Evolutionary conservation across 1,140 invertebrate genomes (phyloP).

Genomic region (Drosophila rufa): DNA sequence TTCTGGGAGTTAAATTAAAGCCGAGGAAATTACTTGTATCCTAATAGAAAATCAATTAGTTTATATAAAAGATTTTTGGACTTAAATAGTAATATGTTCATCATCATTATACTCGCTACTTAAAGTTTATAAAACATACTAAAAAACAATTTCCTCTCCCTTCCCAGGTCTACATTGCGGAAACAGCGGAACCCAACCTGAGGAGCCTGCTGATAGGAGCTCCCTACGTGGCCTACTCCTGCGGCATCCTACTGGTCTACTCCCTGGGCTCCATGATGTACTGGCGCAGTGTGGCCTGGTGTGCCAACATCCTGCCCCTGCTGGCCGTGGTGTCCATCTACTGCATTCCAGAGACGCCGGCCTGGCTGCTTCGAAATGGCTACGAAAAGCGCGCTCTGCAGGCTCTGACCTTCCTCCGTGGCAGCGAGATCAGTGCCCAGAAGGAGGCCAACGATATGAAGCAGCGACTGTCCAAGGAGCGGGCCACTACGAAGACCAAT

Average conservation of each 20-base stretch:
- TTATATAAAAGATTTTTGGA: too few relatives aligned
- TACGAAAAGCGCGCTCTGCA: slow-evolving; percentile 88
- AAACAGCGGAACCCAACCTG: slow-evolving; percentile 89
- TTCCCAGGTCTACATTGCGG: slow-evolving; percentile 89
- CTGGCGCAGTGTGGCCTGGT: slow-evolving; percentile 89
- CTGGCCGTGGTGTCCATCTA: slow-evolving; percentile 87
- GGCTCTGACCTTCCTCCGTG: slow-evolving; percentile 89
- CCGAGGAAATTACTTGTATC: too few relatives aligned
- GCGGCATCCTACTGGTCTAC: slow-evolving; percentile 91
- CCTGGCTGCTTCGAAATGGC: slow-evolving; percentile 88
- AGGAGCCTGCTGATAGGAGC: slow-evolving; percentile 89
- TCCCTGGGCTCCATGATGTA: slow-evolving; percentile 87
- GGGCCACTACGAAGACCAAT: slow-evolving; percentile 84
- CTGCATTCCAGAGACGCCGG: slow-evolving; percentile 90
- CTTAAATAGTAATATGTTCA: too few relatives aligned
- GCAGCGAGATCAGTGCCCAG: slow-evolving; percentile 87
- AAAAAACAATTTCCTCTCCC: not conserved
- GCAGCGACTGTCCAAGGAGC: slow-evolving; percentile 85
- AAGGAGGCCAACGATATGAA: slow-evolving; percentile 71
- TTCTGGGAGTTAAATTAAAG: not conserved
- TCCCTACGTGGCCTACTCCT: slow-evolving; percentile 89
- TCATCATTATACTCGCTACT: too few relatives aligned
- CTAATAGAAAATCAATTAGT: too few relatives aligned
- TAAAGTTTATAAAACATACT: not conserved
- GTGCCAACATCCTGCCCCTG: slow-evolving; percentile 87